Evolutionary conservation across 2,888 invertebrate genomes (phyloP).

Genomic region (Ophioninae sp.): DNA sequence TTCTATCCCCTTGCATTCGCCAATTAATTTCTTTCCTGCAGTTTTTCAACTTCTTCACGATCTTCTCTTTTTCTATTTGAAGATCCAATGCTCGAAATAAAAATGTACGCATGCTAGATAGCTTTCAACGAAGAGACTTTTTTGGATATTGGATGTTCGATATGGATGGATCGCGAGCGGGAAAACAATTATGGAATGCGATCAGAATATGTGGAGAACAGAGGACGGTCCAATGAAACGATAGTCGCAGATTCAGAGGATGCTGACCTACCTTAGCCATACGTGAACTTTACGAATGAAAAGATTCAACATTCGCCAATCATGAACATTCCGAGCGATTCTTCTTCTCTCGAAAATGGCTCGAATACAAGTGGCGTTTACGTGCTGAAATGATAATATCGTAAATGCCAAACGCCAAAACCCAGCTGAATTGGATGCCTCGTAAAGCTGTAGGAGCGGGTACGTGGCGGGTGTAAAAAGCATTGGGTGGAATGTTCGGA

Average conservation of each 20-base stretch:
- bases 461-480: conserved; percentile 40
- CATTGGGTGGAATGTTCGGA: conserved; percentile 48
- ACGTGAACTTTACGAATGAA: conserved; percentile 27
- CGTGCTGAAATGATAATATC: conserved; percentile 37
- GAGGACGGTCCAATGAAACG: neutral
- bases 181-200: conserved; percentile 14
- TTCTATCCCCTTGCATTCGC: conserved; percentile 46
- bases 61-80: neutral
- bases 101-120: too few species aligned
- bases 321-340: conserved; percentile 9
- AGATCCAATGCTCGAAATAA: neutral
- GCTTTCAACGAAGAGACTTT: neutral
- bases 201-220: conserved; percentile 17
- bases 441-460: conserved; percentile 33
- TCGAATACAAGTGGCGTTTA: neutral
- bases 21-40: conserved; percentile 58
- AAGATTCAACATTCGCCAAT: neutral
- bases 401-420: conserved; percentile 42
- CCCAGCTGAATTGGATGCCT: conserved; percentile 9
- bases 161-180: conserved; percentile 14
- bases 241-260: conserved; percentile 24
- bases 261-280: conserved; percentile 33
- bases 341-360: neutral
- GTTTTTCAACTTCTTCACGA: conserved; percentile 11
- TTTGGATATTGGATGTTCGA: conserved; percentile 2